Conservation (phyloP, 2,797 vertebrate species). For the Periophthalmus magnuspinnatus region DNA sequence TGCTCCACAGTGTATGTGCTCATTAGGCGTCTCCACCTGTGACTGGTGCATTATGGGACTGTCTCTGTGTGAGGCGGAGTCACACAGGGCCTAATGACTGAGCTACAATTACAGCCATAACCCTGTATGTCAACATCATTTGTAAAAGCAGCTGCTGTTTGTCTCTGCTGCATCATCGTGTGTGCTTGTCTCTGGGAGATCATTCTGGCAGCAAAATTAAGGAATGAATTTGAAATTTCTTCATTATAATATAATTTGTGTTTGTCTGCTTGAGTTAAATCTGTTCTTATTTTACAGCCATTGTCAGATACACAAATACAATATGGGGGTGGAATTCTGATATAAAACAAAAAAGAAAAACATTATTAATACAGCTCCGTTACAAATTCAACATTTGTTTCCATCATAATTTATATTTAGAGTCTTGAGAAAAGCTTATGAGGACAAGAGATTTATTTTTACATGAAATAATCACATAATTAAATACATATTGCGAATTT, state of each 20-base stretch:
- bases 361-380: too few species aligned
- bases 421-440: too few species aligned
- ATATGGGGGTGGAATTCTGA: too few species aligned
- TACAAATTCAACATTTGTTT: too few species aligned
- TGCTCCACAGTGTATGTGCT: slow-evolving; percentile 40
- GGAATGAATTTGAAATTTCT: background rate
- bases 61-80: slow-evolving; percentile 51
- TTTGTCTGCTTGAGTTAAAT: too few species aligned
- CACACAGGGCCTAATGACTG: slow-evolving; percentile 34
- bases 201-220: background rate
- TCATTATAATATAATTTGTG: background rate
- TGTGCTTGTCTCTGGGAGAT: background rate
- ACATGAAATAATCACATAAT: too few species aligned
- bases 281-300: too few species aligned
- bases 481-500: too few species aligned
- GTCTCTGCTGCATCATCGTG: background rate
- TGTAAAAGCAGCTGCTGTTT: slow-evolving; percentile 22
- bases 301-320: too few species aligned
- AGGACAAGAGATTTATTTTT: too few species aligned
- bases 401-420: too few species aligned
- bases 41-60: slow-evolving; percentile 46
- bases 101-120: slow-evolving; percentile 38
- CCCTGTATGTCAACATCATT: slow-evolving; percentile 28
- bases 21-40: slow-evolving; percentile 57
- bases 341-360: too few species aligned